These are phyloP conservation scores for Eumacrocentrus americanus DNA, from an alignment of 2,888 invertebrate genomes.

Conservation along the genomic window DNA sequence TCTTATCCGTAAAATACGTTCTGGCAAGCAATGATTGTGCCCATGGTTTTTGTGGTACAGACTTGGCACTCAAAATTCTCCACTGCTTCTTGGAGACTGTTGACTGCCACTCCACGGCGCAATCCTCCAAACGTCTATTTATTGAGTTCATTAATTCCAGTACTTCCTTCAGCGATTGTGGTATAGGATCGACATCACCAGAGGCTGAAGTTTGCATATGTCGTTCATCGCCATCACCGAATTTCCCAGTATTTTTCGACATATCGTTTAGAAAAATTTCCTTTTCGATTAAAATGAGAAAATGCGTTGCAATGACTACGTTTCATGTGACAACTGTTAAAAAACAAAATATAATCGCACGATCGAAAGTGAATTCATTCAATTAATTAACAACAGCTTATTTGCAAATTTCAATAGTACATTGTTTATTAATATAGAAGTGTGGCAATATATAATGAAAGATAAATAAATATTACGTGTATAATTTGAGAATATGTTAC, in stretches of 20 bases:
- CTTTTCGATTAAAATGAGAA: slow-evolving; percentile 4
- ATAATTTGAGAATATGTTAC: slow-evolving; percentile 35
- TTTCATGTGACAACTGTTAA: not conserved
- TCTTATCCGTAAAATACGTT: slow-evolving; percentile 49
- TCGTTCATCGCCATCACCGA: slow-evolving; percentile 14
- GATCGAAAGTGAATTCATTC: not conserved
- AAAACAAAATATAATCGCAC: slow-evolving; percentile 16
- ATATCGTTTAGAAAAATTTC: slow-evolving; percentile 24
- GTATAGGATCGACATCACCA: slow-evolving; percentile 30
- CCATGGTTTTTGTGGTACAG: slow-evolving; percentile 35
- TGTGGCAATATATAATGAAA: slow-evolving; percentile 32
- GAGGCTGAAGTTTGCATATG: slow-evolving; percentile 5
- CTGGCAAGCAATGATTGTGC: slow-evolving; percentile 46
- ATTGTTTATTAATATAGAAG: slow-evolving; percentile 33
- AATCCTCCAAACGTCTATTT: slow-evolving; percentile 48
- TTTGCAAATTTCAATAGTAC: slow-evolving; percentile 31
- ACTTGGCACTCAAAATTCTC: slow-evolving; percentile 44
- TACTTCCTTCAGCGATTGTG: slow-evolving; percentile 44
- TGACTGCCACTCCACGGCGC: slow-evolving; percentile 49
- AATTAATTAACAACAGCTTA: not conserved
- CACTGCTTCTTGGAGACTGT: slow-evolving; percentile 50
- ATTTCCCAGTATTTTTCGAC: slow-evolving; percentile 24
- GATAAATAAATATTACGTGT: slow-evolving; percentile 40
- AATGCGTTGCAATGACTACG: slow-evolving; percentile 9
- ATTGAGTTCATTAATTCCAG: slow-evolving; percentile 42